Conservation (phyloP, 30 jellyfish, hydroid and myxozoan genomes). For the Aurelia sp. region DNA sequence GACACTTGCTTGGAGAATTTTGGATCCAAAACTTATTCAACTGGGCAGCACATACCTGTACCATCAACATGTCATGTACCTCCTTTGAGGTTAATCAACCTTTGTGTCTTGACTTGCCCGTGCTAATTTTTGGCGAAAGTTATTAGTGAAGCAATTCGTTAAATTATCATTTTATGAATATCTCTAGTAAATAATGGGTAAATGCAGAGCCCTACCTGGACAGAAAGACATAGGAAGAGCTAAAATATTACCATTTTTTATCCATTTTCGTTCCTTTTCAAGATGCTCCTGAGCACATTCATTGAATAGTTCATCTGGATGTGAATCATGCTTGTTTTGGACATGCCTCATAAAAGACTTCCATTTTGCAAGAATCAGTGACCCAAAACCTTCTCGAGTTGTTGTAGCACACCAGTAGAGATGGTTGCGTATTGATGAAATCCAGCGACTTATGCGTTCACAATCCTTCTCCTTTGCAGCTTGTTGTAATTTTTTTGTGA, state of each 20-base stretch:
- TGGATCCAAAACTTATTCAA: too few species aligned
- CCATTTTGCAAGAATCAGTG: constrained; percentile 44
- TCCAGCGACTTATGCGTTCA: constrained; percentile 16
- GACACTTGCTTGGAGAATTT: too few species aligned
- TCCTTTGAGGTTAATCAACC: too few species aligned
- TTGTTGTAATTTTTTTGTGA: constrained; percentile 23
- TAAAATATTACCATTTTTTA: constrained; percentile 1
- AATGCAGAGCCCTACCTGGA: too few species aligned
- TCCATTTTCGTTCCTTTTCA: constrained; percentile 28
- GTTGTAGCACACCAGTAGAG: constrained; percentile 38
- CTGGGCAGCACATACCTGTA: too few species aligned
- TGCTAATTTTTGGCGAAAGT: too few species aligned
- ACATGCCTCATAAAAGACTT: constrained; percentile 29
- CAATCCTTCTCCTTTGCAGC: constrained; percentile 34
- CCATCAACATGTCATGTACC: too few species aligned
- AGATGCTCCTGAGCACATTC: constrained; percentile 27
- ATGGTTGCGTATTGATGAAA: constrained; percentile 26
- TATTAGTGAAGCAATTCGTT: too few species aligned
- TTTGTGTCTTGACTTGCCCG: too few species aligned
- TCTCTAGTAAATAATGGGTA: too few species aligned
- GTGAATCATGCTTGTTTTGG: constrained; percentile 18
- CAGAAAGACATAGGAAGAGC: too few species aligned
- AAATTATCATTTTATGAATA: too few species aligned
- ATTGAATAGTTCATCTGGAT: constrained; percentile 26
- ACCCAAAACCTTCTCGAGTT: constrained; percentile 13